These are phyloP conservation scores for Pedionomus torquatus DNA, from an alignment of 2,113 vertebrate genomes.

Conservation along the genomic window DNA sequence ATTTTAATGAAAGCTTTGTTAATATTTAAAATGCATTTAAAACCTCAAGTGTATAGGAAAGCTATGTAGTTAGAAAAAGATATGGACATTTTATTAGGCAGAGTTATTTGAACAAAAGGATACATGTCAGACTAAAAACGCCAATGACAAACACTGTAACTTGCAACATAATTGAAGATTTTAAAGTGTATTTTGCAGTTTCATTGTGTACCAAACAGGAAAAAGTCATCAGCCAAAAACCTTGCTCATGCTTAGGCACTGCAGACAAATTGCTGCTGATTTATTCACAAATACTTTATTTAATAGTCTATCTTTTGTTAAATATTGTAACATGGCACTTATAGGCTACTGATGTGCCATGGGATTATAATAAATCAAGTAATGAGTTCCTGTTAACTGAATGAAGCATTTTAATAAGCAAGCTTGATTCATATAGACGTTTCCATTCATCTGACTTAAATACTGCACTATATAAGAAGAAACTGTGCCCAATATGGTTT, in stretches of 20 bases:
- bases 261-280: background rate
- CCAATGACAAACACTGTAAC: constrained; percentile 24
- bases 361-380: background rate
- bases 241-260: background rate
- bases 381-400: background rate
- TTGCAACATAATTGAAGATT: constrained; percentile 34
- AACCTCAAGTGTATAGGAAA: constrained; percentile 27
- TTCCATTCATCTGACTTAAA: background rate
- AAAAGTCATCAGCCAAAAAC: background rate
- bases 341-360: background rate
- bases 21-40: constrained; percentile 74
- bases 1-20: constrained; percentile 70
- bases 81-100: constrained; percentile 61
- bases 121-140: constrained; percentile 28
- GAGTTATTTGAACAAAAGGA: constrained; percentile 52
- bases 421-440: background rate
- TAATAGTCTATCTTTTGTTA: constrained; percentile 8
- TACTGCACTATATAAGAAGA: background rate
- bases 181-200: background rate
- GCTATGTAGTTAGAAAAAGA: constrained; percentile 1
- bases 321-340: background rate
- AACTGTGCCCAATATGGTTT: background rate
- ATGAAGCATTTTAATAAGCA: background rate
- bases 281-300: constrained; percentile 1
- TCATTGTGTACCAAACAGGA: background rate